These are phyloP conservation scores for Patagioenas fasciata DNA, from an alignment of 2,113 vertebrate species.

Conservation along the genomic window DNA sequence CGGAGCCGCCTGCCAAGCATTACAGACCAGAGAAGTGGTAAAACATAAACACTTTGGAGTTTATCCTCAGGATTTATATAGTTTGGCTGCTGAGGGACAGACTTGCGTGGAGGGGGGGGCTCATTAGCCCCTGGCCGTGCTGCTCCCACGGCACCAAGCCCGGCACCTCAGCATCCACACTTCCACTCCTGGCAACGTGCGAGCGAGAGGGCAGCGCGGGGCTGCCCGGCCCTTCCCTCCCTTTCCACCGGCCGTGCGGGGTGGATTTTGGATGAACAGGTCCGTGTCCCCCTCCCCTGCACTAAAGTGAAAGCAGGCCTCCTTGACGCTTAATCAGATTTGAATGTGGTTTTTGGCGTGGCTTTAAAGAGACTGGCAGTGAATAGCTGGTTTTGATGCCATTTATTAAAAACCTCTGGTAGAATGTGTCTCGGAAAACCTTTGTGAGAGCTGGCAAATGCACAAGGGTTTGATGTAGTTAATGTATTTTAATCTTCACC, in stretches of 20 bases:
- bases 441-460: constrained; percentile 78
- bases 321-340: constrained; percentile 76
- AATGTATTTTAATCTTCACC: constrained; percentile 64
- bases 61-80: constrained; percentile 37
- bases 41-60: constrained; percentile 65
- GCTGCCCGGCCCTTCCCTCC: background rate
- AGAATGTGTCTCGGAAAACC: constrained; percentile 77
- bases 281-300: background rate
- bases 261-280: background rate
- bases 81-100: background rate
- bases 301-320: constrained; percentile 76
- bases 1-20: background rate
- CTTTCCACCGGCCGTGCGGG: background rate
- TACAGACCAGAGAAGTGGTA: constrained; percentile 59
- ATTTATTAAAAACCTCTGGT: constrained; percentile 77
- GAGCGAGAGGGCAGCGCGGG: background rate
- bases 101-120: background rate
- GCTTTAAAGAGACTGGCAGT: constrained; percentile 78
- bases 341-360: constrained; percentile 75
- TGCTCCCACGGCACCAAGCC: fast-evolving
- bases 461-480: constrained; percentile 73
- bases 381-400: constrained; percentile 77
- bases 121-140: background rate
- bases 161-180: fast-evolving
- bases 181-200: fast-evolving